A percentile compares a stretch with the other conserved stretches of the same genome.
phyloP scores from a whole-genome alignment of 1,140 invertebrate species.

The Pogonomyrmex barbatus region DNA sequence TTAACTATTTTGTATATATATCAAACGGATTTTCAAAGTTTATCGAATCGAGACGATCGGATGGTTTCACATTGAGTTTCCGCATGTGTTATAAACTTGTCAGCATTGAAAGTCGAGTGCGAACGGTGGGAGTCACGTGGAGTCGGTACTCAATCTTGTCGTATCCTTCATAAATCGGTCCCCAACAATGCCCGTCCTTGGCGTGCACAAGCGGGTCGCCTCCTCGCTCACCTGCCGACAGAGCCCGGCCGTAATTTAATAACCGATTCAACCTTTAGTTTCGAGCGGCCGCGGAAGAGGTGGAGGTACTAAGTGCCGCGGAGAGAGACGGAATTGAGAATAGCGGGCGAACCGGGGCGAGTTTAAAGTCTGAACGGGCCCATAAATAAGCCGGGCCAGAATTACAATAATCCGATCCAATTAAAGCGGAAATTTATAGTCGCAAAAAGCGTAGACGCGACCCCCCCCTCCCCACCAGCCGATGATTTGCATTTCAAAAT shows the following conservation, averaged over 20 bases:
- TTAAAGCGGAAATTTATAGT: slow-evolving; percentile 85
- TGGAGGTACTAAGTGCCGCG: slow-evolving; percentile 37
- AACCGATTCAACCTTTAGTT: slow-evolving; percentile 79
- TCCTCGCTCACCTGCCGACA: slow-evolving; percentile 76
- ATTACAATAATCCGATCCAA: slow-evolving; percentile 85
- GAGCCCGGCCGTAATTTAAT: slow-evolving; percentile 81
- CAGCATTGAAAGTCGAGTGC: slow-evolving; percentile 43
- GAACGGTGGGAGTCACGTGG: slow-evolving; percentile 25
- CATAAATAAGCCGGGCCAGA: slow-evolving; percentile 81
- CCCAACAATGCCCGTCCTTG: slow-evolving; percentile 67
- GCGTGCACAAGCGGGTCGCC: slow-evolving; percentile 55
- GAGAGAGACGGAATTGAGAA: slow-evolving; percentile 62
- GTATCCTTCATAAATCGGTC: slow-evolving; percentile 67
- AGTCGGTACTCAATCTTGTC: slow-evolving; percentile 15
- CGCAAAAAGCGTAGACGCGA: slow-evolving; percentile 77
- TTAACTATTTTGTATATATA: neutral
- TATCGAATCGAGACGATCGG: neutral
- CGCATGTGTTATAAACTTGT: slow-evolving; percentile 44
- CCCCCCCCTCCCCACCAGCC: slow-evolving; percentile 51
- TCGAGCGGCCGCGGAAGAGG: slow-evolving; percentile 50
- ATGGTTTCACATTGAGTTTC: neutral
- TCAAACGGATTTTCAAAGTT: neutral
- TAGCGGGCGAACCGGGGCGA: slow-evolving; percentile 66
- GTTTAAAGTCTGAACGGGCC: slow-evolving; percentile 75
- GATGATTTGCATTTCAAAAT: slow-evolving; percentile 80